Conservation (phyloP, 2,797 vertebrate species). For the Macropus fuliginosus region DNA sequence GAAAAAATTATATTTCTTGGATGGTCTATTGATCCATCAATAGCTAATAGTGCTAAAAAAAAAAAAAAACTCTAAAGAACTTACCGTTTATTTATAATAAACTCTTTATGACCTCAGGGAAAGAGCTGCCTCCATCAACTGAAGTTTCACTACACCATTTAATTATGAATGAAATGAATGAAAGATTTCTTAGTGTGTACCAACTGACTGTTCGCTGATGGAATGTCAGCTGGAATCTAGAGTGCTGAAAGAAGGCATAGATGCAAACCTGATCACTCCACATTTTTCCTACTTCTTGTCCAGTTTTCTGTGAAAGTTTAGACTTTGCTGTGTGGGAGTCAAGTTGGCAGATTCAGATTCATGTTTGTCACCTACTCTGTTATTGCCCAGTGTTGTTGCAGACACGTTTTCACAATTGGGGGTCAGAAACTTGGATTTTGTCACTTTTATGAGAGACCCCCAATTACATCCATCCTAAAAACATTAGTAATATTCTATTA, state of each 20-base stretch:
- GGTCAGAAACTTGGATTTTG: neutral
- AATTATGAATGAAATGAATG: neutral
- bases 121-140: neutral
- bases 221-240: neutral
- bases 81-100: neutral
- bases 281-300: neutral
- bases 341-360: neutral
- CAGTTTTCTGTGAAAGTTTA: neutral
- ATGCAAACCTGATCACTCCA: neutral
- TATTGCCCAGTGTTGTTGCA: neutral
- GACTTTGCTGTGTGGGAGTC: neutral
- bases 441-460: conserved; percentile 9
- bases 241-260: neutral
- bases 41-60: neutral
- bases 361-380: neutral
- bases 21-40: neutral
- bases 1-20: neutral
- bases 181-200: conserved; percentile 1
- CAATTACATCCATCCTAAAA: neutral
- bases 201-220: neutral
- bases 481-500: neutral
- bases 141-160: neutral
- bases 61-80: neutral
- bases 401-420: neutral
- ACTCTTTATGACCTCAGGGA: neutral